A percentile compares a stretch with the other conserved stretches of the same genome.
These are phyloP conservation scores for Poeciliopsis paucimaculata DNA, from an alignment of 2,797 vertebrate genomes.

Conservation along the genomic window DNA sequence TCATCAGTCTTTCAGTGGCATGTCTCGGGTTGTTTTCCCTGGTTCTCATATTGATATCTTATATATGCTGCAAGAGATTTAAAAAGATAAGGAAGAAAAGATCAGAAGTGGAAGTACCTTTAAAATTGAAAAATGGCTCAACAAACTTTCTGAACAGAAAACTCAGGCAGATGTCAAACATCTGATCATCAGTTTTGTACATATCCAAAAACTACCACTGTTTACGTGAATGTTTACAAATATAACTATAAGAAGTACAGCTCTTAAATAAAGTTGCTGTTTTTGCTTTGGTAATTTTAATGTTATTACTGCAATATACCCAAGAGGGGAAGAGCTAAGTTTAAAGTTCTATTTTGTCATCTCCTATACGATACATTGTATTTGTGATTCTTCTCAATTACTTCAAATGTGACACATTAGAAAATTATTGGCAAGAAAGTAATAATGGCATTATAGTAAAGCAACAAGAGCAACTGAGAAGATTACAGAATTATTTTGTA, in stretches of 20 bases:
- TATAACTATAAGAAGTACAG: conserved; percentile 53
- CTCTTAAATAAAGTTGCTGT: conserved; percentile 52
- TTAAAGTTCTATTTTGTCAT: background rate
- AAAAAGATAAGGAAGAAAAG: conserved; percentile 85
- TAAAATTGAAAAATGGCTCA: conserved; percentile 88
- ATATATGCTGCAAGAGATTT: conserved; percentile 88
- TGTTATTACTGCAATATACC: conserved; percentile 26
- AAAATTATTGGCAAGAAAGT: conserved; percentile 22
- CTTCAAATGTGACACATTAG: background rate
- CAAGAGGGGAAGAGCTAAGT: background rate
- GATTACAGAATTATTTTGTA: conserved; percentile 56
- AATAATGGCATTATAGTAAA: conserved; percentile 38
- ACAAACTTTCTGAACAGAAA: conserved; percentile 87
- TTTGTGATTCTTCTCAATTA: background rate
- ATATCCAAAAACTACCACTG: conserved; percentile 42
- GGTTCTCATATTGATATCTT: conserved; percentile 88
- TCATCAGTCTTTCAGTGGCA: conserved; percentile 89
- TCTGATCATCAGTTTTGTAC: conserved; percentile 77
- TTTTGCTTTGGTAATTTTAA: conserved; percentile 35
- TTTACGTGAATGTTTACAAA: conserved; percentile 78
- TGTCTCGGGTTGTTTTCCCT: conserved; percentile 88
- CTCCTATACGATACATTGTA: background rate
- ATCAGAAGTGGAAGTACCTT: conserved; percentile 90
- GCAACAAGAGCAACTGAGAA: conserved; percentile 35
- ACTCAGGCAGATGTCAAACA: conserved; percentile 91